Conservation (phyloP, 2,113 vertebrate genomes). For the Ptyas mucosa region DNA sequence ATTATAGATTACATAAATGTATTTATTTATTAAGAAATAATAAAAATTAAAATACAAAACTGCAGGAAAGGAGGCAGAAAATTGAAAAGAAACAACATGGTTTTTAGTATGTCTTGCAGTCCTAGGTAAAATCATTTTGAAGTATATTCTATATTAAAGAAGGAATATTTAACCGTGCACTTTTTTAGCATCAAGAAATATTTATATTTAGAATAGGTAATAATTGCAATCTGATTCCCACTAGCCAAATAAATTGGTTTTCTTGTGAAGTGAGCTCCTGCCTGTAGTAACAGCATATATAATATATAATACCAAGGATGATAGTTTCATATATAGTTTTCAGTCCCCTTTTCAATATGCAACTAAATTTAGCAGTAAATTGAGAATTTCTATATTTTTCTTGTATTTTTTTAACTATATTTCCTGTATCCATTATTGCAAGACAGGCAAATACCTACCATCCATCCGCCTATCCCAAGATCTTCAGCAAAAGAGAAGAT, state of each 20-base stretch:
- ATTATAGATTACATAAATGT: not conserved
- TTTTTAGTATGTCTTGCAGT: not conserved
- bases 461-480: too few species aligned
- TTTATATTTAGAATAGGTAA: not conserved
- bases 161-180: not conserved
- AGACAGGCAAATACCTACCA: too few species aligned
- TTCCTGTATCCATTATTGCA: too few species aligned
- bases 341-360: not conserved
- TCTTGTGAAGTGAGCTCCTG: not conserved
- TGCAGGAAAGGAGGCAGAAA: too few species aligned
- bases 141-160: not conserved
- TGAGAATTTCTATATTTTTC: not conserved
- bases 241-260: not conserved
- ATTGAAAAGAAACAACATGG: too few species aligned
- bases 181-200: not conserved
- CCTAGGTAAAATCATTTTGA: not conserved
- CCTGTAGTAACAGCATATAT: not conserved
- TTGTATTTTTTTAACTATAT: not conserved
- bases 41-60: too few species aligned
- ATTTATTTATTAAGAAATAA: not conserved
- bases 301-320: not conserved
- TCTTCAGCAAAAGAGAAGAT: not conserved
- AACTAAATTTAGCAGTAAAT: not conserved
- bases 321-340: not conserved
- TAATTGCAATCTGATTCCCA: not conserved